A percentile compares a stretch with the other conserved stretches of the same genome.
Conservation (phyloP, 2,113 vertebrate species). For the Petrocephalus zakoni region DNA sequence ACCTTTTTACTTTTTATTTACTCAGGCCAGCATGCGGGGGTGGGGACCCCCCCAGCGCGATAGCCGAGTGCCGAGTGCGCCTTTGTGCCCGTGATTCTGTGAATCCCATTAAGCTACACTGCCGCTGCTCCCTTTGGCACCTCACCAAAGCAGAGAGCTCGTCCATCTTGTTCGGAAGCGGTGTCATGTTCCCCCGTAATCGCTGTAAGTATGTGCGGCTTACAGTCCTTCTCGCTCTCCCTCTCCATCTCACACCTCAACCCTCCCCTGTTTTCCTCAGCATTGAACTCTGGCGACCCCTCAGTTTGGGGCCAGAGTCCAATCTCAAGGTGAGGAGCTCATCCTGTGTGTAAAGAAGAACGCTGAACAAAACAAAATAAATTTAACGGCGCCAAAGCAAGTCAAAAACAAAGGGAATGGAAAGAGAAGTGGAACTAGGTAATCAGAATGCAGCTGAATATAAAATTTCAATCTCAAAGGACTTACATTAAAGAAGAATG, state of each 20-base stretch:
- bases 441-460: neutral
- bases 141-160: neutral
- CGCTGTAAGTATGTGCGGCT: neutral
- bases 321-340: neutral
- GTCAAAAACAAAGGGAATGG: neutral
- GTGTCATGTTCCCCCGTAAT: neutral
- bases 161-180: neutral
- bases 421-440: neutral
- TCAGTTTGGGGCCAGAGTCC: neutral
- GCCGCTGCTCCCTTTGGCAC: neutral
- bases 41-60: too few species aligned
- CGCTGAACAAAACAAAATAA: neutral
- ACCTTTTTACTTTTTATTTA: neutral
- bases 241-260: neutral
- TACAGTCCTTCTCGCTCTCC: neutral
- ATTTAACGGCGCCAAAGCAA: neutral
- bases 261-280: neutral
- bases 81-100: neutral
- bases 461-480: neutral
- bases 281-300: neutral
- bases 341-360: neutral
- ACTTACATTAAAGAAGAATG: neutral
- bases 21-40: neutral
- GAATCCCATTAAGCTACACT: neutral
- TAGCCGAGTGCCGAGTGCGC: too few species aligned